A percentile compares a stretch with the other conserved stretches of the same genome.
These are phyloP conservation scores for Saccostrea glomerata DNA, from an alignment of 1,140 invertebrate genomes.

Conservation along the genomic window DNA sequence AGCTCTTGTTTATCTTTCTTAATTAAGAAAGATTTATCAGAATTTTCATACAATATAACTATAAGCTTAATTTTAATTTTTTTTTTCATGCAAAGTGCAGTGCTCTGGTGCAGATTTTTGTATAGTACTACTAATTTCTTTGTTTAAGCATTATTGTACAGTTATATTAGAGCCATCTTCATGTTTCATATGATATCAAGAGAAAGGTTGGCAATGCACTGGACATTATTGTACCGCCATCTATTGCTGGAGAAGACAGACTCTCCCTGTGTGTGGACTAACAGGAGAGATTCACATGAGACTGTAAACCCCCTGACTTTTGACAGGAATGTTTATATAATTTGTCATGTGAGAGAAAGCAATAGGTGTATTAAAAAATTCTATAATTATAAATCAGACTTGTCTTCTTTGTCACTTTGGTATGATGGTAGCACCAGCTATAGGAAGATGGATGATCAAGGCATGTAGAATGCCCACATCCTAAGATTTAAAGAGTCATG, in stretches of 20 bases:
- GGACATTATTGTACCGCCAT: slow-evolving; percentile 36
- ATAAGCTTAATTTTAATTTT: background rate
- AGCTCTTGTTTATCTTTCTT: slow-evolving; percentile 7
- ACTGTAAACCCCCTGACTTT: slow-evolving; percentile 6
- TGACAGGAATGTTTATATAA: slow-evolving; percentile 32
- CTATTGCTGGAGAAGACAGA: slow-evolving; percentile 7
- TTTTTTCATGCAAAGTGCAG: slow-evolving; percentile 4
- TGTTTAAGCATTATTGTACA: slow-evolving; percentile 5
- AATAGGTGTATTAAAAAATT: slow-evolving; percentile 68
- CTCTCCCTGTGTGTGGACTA: background rate
- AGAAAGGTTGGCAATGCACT: slow-evolving; percentile 30
- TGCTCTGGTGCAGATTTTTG: background rate
- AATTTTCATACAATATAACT: background rate
- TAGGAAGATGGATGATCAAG: too few species aligned
- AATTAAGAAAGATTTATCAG: slow-evolving; percentile 7
- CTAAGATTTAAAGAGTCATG: too few species aligned
- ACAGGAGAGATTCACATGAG: background rate
- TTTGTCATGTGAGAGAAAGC: slow-evolving; percentile 50
- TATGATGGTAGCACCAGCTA: too few species aligned
- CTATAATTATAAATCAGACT: slow-evolving; percentile 55
- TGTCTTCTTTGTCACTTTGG: background rate
- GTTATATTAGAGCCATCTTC: slow-evolving; percentile 2
- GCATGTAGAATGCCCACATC: too few species aligned
- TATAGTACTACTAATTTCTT: background rate
- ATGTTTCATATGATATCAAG: background rate